These are phyloP conservation scores for Bufo bufo DNA, from an alignment of 2,113 vertebrate genomes.

Conservation along the genomic window DNA sequence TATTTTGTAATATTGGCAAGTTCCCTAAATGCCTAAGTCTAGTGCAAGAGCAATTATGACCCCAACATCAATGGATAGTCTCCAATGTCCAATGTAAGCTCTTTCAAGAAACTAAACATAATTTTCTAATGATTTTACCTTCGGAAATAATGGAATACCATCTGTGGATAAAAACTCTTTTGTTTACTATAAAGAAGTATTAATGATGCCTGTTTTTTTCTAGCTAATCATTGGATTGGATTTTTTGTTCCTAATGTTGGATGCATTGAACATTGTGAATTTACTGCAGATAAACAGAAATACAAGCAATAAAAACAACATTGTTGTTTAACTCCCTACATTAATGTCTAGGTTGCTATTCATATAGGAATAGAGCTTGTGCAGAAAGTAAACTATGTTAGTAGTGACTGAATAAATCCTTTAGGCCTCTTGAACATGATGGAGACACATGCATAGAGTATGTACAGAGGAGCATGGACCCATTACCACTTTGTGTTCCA, in stretches of 20 bases:
- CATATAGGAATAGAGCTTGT: background rate
- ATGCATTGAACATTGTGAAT: background rate
- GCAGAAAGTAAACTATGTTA: background rate
- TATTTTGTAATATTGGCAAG: background rate
- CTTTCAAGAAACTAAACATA: background rate
- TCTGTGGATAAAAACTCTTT: conserved; percentile 25
- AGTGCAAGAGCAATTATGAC: background rate
- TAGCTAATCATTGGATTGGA: background rate
- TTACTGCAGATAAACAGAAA: background rate
- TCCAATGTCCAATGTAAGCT: background rate
- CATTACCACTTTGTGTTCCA: no score
- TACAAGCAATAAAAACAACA: background rate
- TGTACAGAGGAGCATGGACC: no score
- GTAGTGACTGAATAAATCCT: background rate
- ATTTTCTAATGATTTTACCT: conserved; percentile 5
- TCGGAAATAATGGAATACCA: background rate
- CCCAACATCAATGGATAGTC: background rate
- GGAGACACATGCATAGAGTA: no score
- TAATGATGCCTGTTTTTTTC: conserved; percentile 9
- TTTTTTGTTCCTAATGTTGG: background rate
- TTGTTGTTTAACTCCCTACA: background rate
- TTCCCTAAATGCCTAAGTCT: background rate
- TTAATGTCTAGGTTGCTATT: background rate
- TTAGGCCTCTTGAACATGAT: background rate
- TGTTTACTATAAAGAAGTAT: background rate